Evolutionary conservation across 2,797 vertebrate genomes (phyloP), one percentile per base, ranked within the genome.

Genomic region (Kryptopterus vitreolus): DNA sequence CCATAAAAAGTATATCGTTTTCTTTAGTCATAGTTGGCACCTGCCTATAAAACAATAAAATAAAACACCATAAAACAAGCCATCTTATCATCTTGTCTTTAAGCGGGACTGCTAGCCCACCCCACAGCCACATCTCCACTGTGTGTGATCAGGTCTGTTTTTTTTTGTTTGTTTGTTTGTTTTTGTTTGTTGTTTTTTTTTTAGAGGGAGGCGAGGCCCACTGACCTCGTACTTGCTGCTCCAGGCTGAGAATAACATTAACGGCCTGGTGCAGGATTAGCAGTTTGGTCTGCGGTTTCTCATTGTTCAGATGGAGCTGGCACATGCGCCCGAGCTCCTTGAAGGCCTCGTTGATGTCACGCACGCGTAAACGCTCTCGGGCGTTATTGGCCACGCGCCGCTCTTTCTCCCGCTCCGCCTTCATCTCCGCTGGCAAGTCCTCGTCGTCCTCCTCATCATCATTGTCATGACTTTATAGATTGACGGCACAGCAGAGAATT

Each of bases 201-300:
- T 31, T 24, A 63, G 63, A 76, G 46, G 50, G 52, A 69, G 76
- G 57, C 50, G 43, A 69, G 76, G 81, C 88, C 88, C 89, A 98
- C 98, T 98, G 95, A 99, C 98, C 98, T 99, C 98, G 94, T 91
- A 99, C 97, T 96, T 99, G 97, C 94, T 97, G 97, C 94, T 99
- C 98, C 96, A 99, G 94, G 94, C 96, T 97, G 92, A 99, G 95
- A 92, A 99, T 99, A 93, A 99, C 94, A 89, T 95, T 96, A 89
- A 99, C 96, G 81, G 98, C 98, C 95, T 99, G 98, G 94, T 99
- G 98, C 91, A 99, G 96, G 90, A 99, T 95, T 92, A 96, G 95
- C 90, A 99, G 96, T 95, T 99, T 99, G 95, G 98, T 99, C 96
- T 99, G 98, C 29, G 96, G 96, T 95, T 99, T 99, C 94, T 99